A percentile compares a stretch with the other conserved stretches of the same genome.
These are phyloP conservation scores for Ichneumoninae sp. DNA, from an alignment of 2,888 invertebrate species.

Conservation along the genomic window DNA sequence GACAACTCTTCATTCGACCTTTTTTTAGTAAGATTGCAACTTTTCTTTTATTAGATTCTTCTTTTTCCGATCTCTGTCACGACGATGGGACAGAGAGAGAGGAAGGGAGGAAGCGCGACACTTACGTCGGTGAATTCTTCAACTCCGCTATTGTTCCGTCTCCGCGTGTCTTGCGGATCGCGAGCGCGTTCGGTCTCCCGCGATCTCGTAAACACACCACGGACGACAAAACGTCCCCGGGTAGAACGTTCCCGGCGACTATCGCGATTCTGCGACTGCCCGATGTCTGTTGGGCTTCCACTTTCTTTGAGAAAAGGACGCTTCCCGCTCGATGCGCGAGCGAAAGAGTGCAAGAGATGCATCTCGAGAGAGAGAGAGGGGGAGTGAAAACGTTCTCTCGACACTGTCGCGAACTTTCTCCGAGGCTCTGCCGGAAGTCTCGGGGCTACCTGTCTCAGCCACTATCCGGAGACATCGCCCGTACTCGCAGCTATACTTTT, in stretches of 20 bases:
- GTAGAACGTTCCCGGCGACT: constrained; percentile 20
- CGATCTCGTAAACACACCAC: constrained; percentile 48
- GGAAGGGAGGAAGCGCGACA: constrained; percentile 14
- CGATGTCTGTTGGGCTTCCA: constrained; percentile 31
- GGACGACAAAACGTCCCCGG: constrained; percentile 24
- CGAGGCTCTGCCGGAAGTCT: constrained; percentile 60
- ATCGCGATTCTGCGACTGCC: constrained; percentile 24
- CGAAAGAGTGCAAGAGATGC: constrained; percentile 44
- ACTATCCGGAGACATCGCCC: constrained; percentile 20
- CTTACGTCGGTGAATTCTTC: constrained; percentile 38
- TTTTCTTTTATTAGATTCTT: no score
- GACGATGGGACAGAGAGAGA: constrained; percentile 4
- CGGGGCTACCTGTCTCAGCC: constrained; percentile 40
- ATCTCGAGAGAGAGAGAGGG: constrained; percentile 24
- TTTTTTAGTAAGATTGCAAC: no score
- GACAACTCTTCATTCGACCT: no score
- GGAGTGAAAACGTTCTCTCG: constrained; percentile 26
- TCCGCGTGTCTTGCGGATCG: constrained; percentile 23
- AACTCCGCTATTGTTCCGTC: constrained; percentile 49
- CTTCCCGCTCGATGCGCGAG: constrained; percentile 2
- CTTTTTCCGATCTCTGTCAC: constrained; percentile 3
- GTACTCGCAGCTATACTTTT: background rate
- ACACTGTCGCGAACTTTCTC: constrained; percentile 61
- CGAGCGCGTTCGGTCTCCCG: constrained; percentile 28
- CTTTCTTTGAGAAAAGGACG: constrained; percentile 63